A percentile compares a stretch with the other conserved stretches of the same genome.
Evolutionary conservation across 2,113 vertebrate genomes (phyloP).

Genomic region (Phocoena phocoena): DNA sequence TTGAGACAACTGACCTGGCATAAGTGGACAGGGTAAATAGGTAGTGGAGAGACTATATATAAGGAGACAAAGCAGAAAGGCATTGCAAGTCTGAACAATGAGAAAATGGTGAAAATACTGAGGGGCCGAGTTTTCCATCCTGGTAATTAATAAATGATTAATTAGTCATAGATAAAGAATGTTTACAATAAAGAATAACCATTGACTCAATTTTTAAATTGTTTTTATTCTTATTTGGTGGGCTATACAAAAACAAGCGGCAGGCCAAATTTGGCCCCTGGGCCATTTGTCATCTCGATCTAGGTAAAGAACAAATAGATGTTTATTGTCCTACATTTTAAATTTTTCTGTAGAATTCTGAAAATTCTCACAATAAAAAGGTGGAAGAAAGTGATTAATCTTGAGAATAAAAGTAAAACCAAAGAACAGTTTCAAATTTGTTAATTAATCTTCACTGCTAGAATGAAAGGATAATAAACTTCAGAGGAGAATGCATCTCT

Average conservation of each 20-base stretch:
- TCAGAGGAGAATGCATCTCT: neutral
- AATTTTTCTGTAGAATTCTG: neutral
- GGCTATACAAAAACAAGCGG: neutral
- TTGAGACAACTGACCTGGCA: neutral
- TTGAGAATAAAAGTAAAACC: neutral
- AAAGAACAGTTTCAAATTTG: neutral
- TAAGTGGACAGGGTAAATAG: neutral
- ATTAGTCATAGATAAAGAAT: neutral
- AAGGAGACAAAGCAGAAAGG: neutral
- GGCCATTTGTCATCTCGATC: neutral
- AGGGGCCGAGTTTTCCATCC: neutral
- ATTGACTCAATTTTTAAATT: neutral
- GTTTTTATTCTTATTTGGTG: neutral
- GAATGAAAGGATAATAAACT: neutral
- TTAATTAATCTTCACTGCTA: neutral
- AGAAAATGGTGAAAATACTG: neutral
- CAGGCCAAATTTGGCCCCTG: neutral
- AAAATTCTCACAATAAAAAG: neutral
- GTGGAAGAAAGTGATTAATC: neutral
- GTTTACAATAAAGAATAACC: neutral
- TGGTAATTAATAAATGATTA: neutral
- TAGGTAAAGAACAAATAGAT: neutral
- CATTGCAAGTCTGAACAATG: neutral
- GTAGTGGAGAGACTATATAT: neutral
- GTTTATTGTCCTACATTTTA: neutral